Evolutionary conservation across 2,113 vertebrate species (phyloP).

Genomic region (Epinephelus moara): DNA sequence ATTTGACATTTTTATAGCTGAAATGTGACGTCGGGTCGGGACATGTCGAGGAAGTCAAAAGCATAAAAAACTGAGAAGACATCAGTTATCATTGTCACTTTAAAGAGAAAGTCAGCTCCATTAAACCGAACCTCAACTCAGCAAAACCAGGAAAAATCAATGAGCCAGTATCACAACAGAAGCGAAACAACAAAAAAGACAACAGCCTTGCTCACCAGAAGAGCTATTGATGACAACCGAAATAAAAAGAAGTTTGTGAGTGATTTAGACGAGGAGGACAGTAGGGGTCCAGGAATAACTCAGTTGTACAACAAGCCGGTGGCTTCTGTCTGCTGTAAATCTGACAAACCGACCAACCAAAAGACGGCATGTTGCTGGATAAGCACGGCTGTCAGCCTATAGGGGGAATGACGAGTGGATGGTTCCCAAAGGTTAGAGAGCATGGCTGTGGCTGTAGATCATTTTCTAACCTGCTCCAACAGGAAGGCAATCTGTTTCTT

Average conservation of each 20-base stretch:
- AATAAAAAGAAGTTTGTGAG: constrained; percentile 22
- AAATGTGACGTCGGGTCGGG: background rate
- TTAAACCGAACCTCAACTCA: constrained; percentile 51
- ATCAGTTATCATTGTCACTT: constrained; percentile 17
- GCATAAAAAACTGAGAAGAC: background rate
- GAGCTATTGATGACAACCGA: constrained; percentile 4
- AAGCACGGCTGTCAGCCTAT: constrained; percentile 47
- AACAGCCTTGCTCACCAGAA: background rate
- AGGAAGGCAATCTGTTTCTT: background rate
- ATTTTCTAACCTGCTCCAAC: constrained; percentile 11
- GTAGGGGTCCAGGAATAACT: constrained; percentile 45
- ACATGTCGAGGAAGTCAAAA: background rate
- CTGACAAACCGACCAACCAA: constrained; percentile 26
- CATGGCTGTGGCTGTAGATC: constrained; percentile 31
- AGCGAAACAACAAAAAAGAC: constrained; percentile 22
- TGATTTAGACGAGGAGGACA: constrained; percentile 29
- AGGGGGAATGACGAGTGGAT: constrained; percentile 11
- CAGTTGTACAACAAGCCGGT: constrained; percentile 50
- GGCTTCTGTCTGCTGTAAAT: constrained; percentile 42
- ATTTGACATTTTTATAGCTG: constrained; percentile 6
- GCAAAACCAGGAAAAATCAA: constrained; percentile 55
- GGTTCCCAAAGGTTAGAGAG: constrained; percentile 39
- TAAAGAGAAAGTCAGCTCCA: constrained; percentile 28
- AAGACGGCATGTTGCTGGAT: constrained; percentile 30
- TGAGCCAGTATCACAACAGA: constrained; percentile 16